Percentiles rank a stretch among this genome's conserved stretches.
Conservation (phyloP, 2,888 invertebrate genomes). For the Embidobia sp. region DNA sequence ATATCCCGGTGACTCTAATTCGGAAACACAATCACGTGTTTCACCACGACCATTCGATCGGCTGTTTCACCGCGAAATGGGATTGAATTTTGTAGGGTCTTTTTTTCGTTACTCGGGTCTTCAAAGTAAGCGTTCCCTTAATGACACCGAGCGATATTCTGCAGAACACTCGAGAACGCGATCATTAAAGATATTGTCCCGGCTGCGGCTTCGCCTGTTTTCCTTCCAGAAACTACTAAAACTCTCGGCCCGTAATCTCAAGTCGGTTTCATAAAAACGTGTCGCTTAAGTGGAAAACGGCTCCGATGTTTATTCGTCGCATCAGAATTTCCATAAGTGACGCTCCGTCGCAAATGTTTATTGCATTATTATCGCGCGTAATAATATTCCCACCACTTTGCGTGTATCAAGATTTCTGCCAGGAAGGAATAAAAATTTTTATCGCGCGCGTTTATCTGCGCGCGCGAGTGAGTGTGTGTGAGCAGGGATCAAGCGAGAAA, state of each 20-base stretch:
- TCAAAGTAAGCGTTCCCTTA: slow-evolving; percentile 36
- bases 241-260: slow-evolving; percentile 21
- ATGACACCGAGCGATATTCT: slow-evolving; percentile 67
- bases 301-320: slow-evolving; percentile 31
- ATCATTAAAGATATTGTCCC: slow-evolving; percentile 66
- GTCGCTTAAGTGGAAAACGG: slow-evolving; percentile 47
- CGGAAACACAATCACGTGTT: too few relatives aligned
- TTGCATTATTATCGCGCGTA: slow-evolving; percentile 46
- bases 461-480: slow-evolving; percentile 8
- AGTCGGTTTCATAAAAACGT: slow-evolving; percentile 40
- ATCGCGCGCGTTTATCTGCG: slow-evolving; percentile 48
- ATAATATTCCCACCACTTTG: slow-evolving; percentile 54
- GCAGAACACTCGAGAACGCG: slow-evolving; percentile 67
- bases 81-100: too few relatives aligned
- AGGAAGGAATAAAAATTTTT: slow-evolving; percentile 53
- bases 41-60: too few relatives aligned
- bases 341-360: slow-evolving; percentile 50
- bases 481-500: slow-evolving; percentile 1
- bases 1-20: too few relatives aligned
- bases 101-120: neutral
- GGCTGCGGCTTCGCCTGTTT: slow-evolving; percentile 9
- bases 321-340: slow-evolving; percentile 37
- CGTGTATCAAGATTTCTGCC: slow-evolving; percentile 50
- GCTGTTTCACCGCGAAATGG: too few relatives aligned
- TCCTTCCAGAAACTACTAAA: slow-evolving; percentile 24